A percentile compares a stretch with the other conserved stretches of the same genome.
Evolutionary conservation across 53 echinoderm and acorn worm genomes (phyloP).

Genomic region (Apostichopus leukothele): DNA sequence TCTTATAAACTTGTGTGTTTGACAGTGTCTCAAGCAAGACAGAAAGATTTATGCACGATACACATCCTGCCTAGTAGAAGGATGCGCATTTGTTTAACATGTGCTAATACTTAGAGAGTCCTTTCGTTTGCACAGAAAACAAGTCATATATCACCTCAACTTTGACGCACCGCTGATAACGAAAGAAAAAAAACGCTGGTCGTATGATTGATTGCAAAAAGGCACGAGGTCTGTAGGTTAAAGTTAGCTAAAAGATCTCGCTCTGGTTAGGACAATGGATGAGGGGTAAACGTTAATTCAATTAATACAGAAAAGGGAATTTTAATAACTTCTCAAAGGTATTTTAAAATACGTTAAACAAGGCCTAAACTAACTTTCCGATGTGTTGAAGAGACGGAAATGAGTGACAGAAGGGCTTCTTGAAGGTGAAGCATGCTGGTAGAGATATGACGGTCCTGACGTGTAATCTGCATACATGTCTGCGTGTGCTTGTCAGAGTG

Average conservation of each 20-base stretch:
- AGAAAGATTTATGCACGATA: slow-evolving; percentile 13
- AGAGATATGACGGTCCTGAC: too few species aligned
- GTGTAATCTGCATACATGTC: too few species aligned
- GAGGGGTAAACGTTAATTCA: background rate
- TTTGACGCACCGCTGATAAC: slow-evolving; percentile 6
- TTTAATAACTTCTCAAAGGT: background rate
- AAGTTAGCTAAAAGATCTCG: background rate
- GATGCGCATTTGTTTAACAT: slow-evolving; percentile 45
- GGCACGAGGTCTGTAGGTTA: background rate
- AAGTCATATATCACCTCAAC: slow-evolving; percentile 1
- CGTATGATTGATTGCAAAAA: slow-evolving; percentile 3
- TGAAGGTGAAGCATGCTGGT: too few species aligned
- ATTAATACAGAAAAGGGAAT: background rate
- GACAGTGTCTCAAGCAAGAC: background rate
- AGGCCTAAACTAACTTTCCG: too few species aligned
- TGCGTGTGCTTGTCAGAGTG: too few species aligned
- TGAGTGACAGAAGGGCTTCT: too few species aligned
- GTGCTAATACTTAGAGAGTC: slow-evolving; percentile 16
- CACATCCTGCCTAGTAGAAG: background rate
- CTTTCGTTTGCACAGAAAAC: slow-evolving; percentile 21
- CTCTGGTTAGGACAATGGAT: background rate
- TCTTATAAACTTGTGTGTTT: background rate
- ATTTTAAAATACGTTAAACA: background rate
- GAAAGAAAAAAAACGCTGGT: background rate
- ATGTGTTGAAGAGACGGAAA: too few species aligned